Conservation (phyloP, 2,797 vertebrate species). For the Champsocephalus gunnari region DNA sequence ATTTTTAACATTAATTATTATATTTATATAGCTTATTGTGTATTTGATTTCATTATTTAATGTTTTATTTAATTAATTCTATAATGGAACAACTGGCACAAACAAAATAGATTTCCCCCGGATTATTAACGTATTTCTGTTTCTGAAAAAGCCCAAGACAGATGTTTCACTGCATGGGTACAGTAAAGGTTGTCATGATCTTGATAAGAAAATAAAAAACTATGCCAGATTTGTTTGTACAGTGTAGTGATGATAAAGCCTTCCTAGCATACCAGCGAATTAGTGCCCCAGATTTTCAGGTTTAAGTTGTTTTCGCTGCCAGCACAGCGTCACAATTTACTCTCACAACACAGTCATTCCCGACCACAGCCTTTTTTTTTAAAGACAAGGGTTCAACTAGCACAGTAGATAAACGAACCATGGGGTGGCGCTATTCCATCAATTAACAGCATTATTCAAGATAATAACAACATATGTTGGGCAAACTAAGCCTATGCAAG, state of each 20-base stretch:
- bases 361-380: not conserved
- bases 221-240: not conserved
- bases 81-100: too few species aligned
- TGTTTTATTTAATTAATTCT: too few species aligned
- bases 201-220: not conserved
- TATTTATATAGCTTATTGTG: too few species aligned
- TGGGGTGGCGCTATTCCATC: slow-evolving; percentile 31
- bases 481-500: too few species aligned
- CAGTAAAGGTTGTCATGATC: not conserved
- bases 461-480: not conserved
- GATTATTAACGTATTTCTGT: too few species aligned
- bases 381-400: not conserved
- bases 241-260: too few species aligned
- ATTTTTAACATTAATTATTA: too few species aligned
- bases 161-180: too few species aligned
- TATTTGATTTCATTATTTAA: too few species aligned
- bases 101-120: too few species aligned
- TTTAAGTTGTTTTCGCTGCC: slow-evolving; percentile 1
- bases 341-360: not conserved
- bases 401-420: not conserved
- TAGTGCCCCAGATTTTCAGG: not conserved
- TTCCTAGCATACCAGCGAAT: not conserved
- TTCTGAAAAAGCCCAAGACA: too few species aligned
- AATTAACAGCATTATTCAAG: not conserved
- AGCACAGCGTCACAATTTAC: slow-evolving; percentile 6